Evolutionary conservation across 2,113 vertebrate species (phyloP), one percentile per base, ranked within the genome.

Genomic region (Zosterops pallidus): DNA sequence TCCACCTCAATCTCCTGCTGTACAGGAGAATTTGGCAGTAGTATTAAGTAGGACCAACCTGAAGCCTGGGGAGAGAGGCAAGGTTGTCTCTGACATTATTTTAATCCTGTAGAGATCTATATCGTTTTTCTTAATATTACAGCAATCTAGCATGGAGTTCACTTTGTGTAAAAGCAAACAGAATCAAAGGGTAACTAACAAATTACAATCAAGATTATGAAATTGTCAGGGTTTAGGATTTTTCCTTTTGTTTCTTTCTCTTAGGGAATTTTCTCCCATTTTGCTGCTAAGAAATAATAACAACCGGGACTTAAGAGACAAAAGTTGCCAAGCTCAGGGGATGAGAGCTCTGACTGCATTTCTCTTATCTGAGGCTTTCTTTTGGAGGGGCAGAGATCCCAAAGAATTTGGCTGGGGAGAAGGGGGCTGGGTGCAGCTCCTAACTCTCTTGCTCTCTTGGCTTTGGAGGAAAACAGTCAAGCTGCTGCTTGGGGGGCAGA

Each of bases 231-330:
- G 15, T 44, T 55, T 37, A 80, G 33, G 21, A 46, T 25, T 80
- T 65, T 79, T 44, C 20, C 5, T 23, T 79, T 44, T 26, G 16
- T 41, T 65, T 65, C 25, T 18, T n/a, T 42, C 19, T n/a, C 37
- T 53, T 19, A 29, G 21, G 12, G 49, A 44, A 35, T 79, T 44
- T 29, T 65, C 39, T 44, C 31, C 50, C 26, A 55, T 67, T 44
- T 44, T 79, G 3, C 3, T 53, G 37, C 14, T 14, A 53, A 44
- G 49, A 44, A 65, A 44, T 4, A 44, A 6, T 53, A 64, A 42
- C 0, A 0, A 28, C 11, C 1, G 6, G 47, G 31, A 35, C 14
- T 59, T 59, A 15, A 35, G 12, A 59, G n/a, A 59, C 22, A 35
- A 35, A 35, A 35, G n/a, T 59, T 35, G 9, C n/a, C n/a, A 24